Evolutionary conservation across 64 coral and sea anemone species (phyloP), one percentile per base, ranked within the genome.

Genomic region (Stichodactyla mertensii): DNA sequence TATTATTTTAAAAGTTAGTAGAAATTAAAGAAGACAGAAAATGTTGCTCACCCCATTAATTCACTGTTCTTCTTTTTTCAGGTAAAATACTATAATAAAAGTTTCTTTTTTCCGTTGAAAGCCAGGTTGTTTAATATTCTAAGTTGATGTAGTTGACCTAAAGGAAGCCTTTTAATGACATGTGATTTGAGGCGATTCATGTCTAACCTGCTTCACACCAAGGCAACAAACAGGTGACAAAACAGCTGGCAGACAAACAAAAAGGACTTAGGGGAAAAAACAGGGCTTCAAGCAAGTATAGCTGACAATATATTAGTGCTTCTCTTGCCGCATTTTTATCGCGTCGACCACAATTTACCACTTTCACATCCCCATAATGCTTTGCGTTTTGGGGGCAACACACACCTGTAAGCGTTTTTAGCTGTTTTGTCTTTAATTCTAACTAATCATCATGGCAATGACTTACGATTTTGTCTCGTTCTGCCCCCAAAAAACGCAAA

Each of bases 111-210:
- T 71, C 9, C 27, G 62, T 57, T 10, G 13, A 57, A 7, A 57
- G 27, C 27, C 69, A 74, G 69, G 69, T 74, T 74, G 69, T 74
- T 74, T 74, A 45, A 45, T 45, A 74, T 74, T n/a, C 24, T 4
- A 74, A 27, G 22, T 27, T 74, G 12, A 23, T 28, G 23, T 5
- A 74, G 69, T 15, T 58, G 56, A 31, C 12, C 0, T n/a, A 31
- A 13, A 31, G 69, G 0, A 74, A 74, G 69, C 16, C 69, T 27
- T 74, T 3, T 31, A 23, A 74, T 27, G 69, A 11, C 69, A 26
- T 74, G 69, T 36, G 69, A 74, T 74, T 74, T 23, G 69, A 74
- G 69, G 69, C 69, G 69, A 74, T 74, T 74, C 69, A 27, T 36
- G 69, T 26, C 69, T 31, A 31, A 74, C 69, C 69, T 74, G 69